These are phyloP conservation scores for Glareola pratincola DNA, from an alignment of 2,113 vertebrate genomes.

Conservation along the genomic window DNA sequence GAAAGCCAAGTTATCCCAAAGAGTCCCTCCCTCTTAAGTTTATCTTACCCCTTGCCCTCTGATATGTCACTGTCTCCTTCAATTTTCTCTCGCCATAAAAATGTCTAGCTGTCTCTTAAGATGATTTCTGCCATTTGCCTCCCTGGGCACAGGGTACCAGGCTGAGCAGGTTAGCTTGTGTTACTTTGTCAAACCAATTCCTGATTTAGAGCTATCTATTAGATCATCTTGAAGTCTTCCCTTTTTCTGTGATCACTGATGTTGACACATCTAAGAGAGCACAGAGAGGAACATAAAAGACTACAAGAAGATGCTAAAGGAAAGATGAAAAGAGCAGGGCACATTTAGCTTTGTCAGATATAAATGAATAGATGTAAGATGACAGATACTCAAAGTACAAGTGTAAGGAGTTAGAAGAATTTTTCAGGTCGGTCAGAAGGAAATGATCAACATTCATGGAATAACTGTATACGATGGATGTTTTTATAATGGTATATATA, in stretches of 20 bases:
- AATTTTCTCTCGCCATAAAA: conserved; percentile 32
- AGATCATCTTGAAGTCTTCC: conserved; percentile 19
- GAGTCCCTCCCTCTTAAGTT: background rate
- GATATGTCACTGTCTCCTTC: conserved; percentile 4
- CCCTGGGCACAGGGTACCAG: background rate
- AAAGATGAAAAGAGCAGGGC: background rate
- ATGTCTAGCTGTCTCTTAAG: conserved; percentile 23
- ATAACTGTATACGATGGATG: background rate
- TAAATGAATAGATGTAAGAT: background rate
- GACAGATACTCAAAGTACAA: background rate
- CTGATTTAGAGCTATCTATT: background rate
- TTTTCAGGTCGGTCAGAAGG: conserved; percentile 8
- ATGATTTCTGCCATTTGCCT: conserved; percentile 48
- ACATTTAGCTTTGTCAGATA: background rate
- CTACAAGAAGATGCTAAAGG: background rate
- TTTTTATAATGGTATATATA: background rate
- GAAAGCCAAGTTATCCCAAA: background rate
- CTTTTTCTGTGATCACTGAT: background rate
- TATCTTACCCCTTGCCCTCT: background rate
- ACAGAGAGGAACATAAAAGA: background rate
- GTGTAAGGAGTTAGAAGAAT: background rate
- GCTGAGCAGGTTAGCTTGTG: background rate
- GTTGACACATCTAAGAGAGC: background rate
- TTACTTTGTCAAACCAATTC: conserved; percentile 39
- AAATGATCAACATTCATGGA: background rate